phyloP scores from a whole-genome alignment of 2,797 vertebrate species.

The Hemibagrus guttatus region DNA sequence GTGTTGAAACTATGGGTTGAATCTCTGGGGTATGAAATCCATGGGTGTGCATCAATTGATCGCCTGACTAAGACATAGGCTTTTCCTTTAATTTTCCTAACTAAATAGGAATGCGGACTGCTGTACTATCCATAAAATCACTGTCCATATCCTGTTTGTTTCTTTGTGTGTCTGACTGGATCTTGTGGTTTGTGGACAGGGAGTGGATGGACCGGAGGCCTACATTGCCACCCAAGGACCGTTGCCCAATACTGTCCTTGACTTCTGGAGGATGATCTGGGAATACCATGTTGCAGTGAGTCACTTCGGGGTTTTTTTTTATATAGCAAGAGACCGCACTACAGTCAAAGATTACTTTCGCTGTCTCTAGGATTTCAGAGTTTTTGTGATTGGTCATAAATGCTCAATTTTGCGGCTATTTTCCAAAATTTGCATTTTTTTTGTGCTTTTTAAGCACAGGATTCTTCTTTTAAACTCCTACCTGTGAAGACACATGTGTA shows the following conservation, averaged over 20 bases:
- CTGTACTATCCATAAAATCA: not conserved
- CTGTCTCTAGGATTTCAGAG: too few relatives aligned
- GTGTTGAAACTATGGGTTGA: not conserved
- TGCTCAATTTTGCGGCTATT: too few relatives aligned
- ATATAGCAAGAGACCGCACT: not conserved
- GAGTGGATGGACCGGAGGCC: constrained; percentile 88
- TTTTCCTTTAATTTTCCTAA: too few relatives aligned
- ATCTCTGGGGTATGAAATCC: not conserved
- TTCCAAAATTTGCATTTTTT: too few relatives aligned
- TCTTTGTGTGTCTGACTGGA: too few relatives aligned
- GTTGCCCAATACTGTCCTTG: constrained; percentile 91
- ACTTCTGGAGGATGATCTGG: constrained; percentile 99
- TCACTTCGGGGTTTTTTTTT: constrained; percentile 46
- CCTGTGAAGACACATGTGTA: too few relatives aligned
- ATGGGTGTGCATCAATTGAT: not conserved
- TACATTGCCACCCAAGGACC: constrained; percentile 98
- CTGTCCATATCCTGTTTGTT: not conserved
- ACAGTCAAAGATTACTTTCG: not conserved
- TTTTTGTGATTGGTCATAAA: too few relatives aligned
- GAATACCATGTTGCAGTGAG: constrained; percentile 92
- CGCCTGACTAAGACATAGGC: not conserved
- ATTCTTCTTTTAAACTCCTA: too few relatives aligned
- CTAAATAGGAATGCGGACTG: not conserved
- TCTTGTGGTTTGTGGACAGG: constrained; percentile 71
- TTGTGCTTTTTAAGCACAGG: too few relatives aligned